Evolutionary conservation across 2,888 invertebrate genomes (phyloP), one percentile per base, ranked within the genome.

Genomic region (Gymnocheta viridis): DNA sequence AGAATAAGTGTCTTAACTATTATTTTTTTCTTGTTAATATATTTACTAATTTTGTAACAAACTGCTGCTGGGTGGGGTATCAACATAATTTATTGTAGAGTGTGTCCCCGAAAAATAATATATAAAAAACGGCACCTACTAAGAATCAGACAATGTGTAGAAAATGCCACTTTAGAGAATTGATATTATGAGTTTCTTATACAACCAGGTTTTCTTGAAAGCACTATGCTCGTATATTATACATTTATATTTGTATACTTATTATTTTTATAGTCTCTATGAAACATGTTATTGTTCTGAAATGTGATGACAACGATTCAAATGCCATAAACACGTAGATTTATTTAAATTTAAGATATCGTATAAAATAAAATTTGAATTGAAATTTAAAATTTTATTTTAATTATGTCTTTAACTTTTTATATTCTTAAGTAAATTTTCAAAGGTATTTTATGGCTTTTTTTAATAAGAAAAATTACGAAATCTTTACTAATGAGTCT

Each of bases 71-170:
- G 2, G 6, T 9, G n/a, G n/a, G n/a, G n/a, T n/a, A n/a, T 44
- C n/a, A 24, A 22, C 19, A 5, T 32, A 32, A 0, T 19, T 5
- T 58, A 58, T 44, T 14, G 44, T 32, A 44, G 17, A n/a, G 38
- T 56, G 14, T 41, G 0, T 7, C 9, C 27, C 51, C 19, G 17
- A 29, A 51, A 51, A 44, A 29, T 17, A 6, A 17, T 14, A 32
- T 49, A 6, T 4, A 54, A 35, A 14, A 44, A n/a, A 49, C 51
- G 24, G 35, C 29, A 60, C 14, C 44, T 76, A 58, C 38, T 66
- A 47, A 72, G 49, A 72, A 72, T 72, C 64, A 72, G 17, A 69
- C 76, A 76, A 76, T 51, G 56, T 82, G 72, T 66, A 47, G 64
- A 70, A 77, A 82, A 78, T 72, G 66, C n/a, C 60, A 27, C 58